Evolutionary conservation across 2,113 vertebrate species (phyloP).

Genomic region (Cyprinodon variegatus): DNA sequence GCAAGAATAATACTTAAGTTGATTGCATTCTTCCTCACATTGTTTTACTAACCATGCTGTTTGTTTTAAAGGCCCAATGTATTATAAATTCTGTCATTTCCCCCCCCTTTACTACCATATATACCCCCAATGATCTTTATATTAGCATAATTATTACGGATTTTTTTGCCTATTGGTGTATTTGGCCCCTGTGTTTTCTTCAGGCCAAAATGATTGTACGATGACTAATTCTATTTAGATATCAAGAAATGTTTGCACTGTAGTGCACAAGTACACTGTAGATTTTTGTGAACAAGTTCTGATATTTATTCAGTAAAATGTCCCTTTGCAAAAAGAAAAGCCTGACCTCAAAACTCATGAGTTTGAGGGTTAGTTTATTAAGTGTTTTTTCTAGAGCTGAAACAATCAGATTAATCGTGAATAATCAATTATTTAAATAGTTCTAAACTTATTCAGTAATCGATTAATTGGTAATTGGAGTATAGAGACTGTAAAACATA

Average conservation of each 20-base stretch:
- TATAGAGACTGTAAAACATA: too few relatives aligned
- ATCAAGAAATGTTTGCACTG: too few relatives aligned
- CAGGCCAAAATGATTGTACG: background rate
- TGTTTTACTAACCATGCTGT: too few relatives aligned
- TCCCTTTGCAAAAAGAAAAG: background rate
- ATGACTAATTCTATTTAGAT: background rate
- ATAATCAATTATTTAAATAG: too few relatives aligned
- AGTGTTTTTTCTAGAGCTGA: background rate
- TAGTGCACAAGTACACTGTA: background rate
- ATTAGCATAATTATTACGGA: too few relatives aligned
- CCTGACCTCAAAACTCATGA: background rate
- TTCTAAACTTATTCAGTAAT: too few relatives aligned
- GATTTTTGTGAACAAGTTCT: background rate
- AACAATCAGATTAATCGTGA: too few relatives aligned
- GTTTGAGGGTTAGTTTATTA: background rate
- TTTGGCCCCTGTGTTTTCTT: background rate
- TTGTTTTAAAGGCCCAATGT: background rate
- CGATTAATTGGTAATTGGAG: too few relatives aligned
- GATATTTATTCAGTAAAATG: background rate
- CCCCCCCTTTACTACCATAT: background rate
- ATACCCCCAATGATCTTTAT: too few relatives aligned
- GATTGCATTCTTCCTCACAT: background rate
- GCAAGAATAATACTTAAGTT: too few relatives aligned
- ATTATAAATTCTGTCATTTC: background rate
- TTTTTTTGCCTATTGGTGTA: too few relatives aligned